Base-by-base conservation (phyloP, 2,113 vertebrate species). In the Rhombomys opimus region DNA sequence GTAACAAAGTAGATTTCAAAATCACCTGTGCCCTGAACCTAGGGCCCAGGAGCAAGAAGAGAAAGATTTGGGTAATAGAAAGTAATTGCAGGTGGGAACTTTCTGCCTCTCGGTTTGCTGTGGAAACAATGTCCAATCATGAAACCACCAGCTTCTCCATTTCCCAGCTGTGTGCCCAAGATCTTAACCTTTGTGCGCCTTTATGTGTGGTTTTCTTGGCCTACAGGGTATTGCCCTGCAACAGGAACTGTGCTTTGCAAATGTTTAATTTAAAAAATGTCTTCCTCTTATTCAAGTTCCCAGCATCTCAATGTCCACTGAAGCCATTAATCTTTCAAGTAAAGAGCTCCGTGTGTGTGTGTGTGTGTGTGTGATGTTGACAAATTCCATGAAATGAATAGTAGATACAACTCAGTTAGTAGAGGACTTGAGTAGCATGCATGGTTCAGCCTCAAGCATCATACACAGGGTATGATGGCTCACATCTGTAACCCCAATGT, bases 21-120 rank as follows among this genome's bases (percentile, higher is more conserved):
- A 11, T 22, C 35, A 13, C 9, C 4, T 0, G 0, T 2, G 15
- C 22, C 59, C 32, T 22, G 38, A 68, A 77, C 75, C 25, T 7
- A 67, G n/a, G 32, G 15, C 65, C 50, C 0, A 0, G 18, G 0
- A 57, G 18, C 15, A 2, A 20, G 7, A 35, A 23, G 41, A 82
- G 20, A 54, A 32, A 38, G 46, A 50, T 30, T 54, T 30, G 11
- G 11, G 10, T 46, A 41, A 2, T 0, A 0, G 25, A 27, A 30
- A 2, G 22, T 22, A 38, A 4, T 11, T 27, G 1, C 22, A 61
- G 5, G 41, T 52, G 6, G 0, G 5, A 23, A 59, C 9, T 7
- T 41, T 32, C 7, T 78, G 2, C 23, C 4, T 68, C 68, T 84
- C 25, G 4, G 22, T 15, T 68, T n/a, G 52, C 38, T 68, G 32